phyloP scores from a whole-genome alignment of 2,797 vertebrate genomes.

The Nannoperca obscura region DNA sequence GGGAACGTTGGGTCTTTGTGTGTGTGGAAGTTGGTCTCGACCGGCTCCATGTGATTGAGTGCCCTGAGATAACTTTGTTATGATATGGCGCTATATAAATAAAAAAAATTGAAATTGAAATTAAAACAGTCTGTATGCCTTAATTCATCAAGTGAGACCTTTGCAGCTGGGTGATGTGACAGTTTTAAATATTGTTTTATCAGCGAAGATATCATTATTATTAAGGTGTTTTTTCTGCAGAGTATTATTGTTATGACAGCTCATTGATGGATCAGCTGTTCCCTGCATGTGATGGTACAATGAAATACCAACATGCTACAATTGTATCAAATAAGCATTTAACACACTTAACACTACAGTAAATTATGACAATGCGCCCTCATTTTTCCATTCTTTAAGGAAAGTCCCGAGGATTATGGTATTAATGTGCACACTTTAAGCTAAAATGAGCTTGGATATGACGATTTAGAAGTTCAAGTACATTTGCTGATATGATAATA shows the following conservation, averaged over 20 bases:
- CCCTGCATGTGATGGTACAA: not conserved
- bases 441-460: conserved; percentile 35
- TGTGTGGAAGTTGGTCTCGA: too few relatives aligned
- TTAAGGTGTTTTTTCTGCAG: conserved; percentile 1
- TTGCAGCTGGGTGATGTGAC: not conserved
- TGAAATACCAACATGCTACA: not conserved
- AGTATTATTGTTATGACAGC: not conserved
- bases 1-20: too few relatives aligned
- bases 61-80: too few relatives aligned
- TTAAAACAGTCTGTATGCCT: too few relatives aligned
- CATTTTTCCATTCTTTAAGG: not conserved
- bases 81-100: too few relatives aligned
- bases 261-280: conserved; percentile 15
- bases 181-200: not conserved
- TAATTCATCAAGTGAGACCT: not conserved
- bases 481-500: conserved; percentile 33
- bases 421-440: conserved; percentile 30
- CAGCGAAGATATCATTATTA: conserved; percentile 2
- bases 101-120: too few relatives aligned
- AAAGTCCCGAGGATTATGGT: conserved; percentile 28
- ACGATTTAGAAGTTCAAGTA: conserved; percentile 32
- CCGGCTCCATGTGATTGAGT: too few relatives aligned
- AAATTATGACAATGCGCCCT: not conserved
- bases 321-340: not conserved
- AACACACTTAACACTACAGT: not conserved